Evolutionary conservation across 2,113 vertebrate genomes (phyloP).

Genomic region (Ondatra zibethicus): DNA sequence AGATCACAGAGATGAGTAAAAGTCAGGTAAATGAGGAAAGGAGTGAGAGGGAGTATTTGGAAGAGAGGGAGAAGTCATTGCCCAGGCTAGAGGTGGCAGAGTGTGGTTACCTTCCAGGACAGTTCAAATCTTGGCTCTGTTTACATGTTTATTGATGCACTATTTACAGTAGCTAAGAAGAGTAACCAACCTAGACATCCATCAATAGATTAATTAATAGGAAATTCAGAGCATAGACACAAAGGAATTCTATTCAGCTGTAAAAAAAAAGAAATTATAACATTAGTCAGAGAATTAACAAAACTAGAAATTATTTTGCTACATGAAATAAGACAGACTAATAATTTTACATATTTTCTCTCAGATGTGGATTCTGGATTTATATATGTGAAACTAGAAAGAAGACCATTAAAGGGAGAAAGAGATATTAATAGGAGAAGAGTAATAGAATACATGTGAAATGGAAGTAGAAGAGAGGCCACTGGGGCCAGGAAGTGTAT

Average conservation of each 20-base stretch:
- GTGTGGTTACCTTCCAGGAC: neutral
- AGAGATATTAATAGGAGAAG: neutral
- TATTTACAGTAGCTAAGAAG: neutral
- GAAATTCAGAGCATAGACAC: neutral
- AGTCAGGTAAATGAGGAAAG: neutral
- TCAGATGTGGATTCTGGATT: neutral
- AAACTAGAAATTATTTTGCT: neutral
- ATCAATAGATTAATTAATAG: neutral
- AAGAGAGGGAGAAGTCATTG: neutral
- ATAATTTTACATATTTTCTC: neutral
- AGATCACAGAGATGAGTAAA: neutral
- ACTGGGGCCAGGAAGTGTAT: neutral
- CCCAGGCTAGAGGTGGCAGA: rapidly evolving
- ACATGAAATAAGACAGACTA: neutral
- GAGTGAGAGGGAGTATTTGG: neutral
- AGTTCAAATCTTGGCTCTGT: neutral
- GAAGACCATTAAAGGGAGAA: neutral
- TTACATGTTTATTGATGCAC: neutral
- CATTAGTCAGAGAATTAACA: neutral
- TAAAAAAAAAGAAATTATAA: neutral
- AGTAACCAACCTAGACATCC: neutral
- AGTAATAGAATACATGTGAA: neutral
- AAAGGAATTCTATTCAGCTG: neutral
- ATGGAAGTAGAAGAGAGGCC: neutral
- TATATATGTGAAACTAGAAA: neutral